These are phyloP conservation scores for Amazona ochrocephala DNA, from an alignment of 2,797 vertebrate genomes.

Conservation along the genomic window DNA sequence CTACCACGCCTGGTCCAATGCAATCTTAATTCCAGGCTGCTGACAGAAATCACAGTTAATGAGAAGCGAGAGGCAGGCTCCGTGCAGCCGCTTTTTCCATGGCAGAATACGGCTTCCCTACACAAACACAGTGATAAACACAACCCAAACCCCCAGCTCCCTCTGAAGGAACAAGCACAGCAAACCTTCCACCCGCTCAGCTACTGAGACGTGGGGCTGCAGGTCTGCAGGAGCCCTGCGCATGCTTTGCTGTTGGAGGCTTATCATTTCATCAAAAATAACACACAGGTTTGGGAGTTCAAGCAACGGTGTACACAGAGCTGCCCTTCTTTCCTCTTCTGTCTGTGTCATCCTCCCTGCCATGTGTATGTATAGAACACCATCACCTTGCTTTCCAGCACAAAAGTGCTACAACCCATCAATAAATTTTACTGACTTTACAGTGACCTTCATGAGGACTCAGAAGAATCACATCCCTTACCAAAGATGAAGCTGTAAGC, in stretches of 20 bases:
- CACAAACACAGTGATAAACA: not conserved
- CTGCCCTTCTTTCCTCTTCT: not conserved
- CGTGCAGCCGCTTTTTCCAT: not conserved
- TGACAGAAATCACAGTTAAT: not conserved
- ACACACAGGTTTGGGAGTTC: not conserved
- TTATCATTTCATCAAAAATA: constrained; percentile 60
- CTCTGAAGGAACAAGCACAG: not conserved
- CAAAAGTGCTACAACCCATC: constrained; percentile 47
- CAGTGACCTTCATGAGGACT: constrained; percentile 66
- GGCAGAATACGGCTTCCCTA: not conserved
- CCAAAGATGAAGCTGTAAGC: constrained; percentile 75
- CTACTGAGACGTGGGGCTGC: not conserved
- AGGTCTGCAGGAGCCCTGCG: constrained; percentile 1
- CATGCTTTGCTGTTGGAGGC: not conserved
- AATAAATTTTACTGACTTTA: constrained; percentile 75
- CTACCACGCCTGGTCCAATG: fast-evolving
- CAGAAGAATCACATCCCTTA: constrained; percentile 63
- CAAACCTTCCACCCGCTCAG: not conserved
- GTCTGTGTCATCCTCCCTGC: not conserved
- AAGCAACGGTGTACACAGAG: not conserved
- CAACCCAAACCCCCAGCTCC: not conserved
- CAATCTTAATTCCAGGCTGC: not conserved
- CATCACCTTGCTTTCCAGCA: constrained; percentile 27
- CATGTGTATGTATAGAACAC: not conserved
- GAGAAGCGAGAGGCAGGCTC: not conserved